A percentile compares a stretch with the other conserved stretches of the same genome.
Evolutionary conservation across 1,140 invertebrate genomes (phyloP).

Genomic region (Lordiphosa clarofinis): DNA sequence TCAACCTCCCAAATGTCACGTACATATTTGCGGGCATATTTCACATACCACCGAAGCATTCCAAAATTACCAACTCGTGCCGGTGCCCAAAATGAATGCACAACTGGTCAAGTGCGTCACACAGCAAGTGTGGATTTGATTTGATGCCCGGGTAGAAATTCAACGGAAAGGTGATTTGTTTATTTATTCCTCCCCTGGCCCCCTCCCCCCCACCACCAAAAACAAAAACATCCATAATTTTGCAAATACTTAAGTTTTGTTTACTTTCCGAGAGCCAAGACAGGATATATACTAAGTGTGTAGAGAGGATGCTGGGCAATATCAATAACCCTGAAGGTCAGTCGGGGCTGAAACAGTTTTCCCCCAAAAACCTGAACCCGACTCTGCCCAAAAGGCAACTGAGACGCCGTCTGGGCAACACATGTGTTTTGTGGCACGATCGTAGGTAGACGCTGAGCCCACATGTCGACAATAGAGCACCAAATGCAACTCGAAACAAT

Average conservation of each 20-base stretch:
- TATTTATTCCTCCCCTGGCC: conserved; percentile 13
- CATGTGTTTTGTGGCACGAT: conserved; percentile 52
- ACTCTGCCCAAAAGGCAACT: conserved; percentile 6
- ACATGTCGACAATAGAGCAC: conserved; percentile 67
- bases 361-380: not conserved
- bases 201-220: no score
- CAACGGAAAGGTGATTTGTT: conserved; percentile 4
- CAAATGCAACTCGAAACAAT: conserved; percentile 68
- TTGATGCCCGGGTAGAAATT: conserved; percentile 15
- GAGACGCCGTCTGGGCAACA: conserved; percentile 56
- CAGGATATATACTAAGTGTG: conserved; percentile 43
- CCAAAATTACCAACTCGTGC: conserved; percentile 49
- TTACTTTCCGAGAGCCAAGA: conserved; percentile 26
- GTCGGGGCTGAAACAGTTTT: not conserved
- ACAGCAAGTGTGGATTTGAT: not conserved
- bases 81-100: conserved; percentile 15
- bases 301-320: not conserved
- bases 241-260: conserved; percentile 43
- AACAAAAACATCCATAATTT: conserved; percentile 12
- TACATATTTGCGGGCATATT: conserved; percentile 29
- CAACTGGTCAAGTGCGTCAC: conserved; percentile 35
- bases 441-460: conserved; percentile 63
- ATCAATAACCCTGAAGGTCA: not conserved
- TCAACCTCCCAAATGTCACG: conserved; percentile 36
- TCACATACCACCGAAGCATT: conserved; percentile 32